phyloP scores from a whole-genome alignment of 2,113 vertebrate genomes.

The Trochalopteron elliotii region DNA sequence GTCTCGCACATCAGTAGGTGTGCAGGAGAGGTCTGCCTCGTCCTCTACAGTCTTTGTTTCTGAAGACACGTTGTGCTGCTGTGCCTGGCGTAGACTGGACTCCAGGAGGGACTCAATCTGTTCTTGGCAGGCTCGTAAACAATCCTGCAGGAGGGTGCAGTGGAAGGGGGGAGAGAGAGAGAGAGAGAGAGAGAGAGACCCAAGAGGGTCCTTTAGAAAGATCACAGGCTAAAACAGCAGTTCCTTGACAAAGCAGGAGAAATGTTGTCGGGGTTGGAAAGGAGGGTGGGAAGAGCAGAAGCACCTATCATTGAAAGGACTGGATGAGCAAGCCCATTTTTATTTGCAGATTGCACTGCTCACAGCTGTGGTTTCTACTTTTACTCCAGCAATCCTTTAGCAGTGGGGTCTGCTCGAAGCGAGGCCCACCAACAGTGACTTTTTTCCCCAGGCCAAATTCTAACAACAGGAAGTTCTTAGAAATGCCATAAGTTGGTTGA shows the following conservation, averaged over 20 bases:
- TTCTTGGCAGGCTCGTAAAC: slow-evolving; percentile 96
- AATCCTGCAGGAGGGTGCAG: slow-evolving; percentile 80
- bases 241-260: background rate
- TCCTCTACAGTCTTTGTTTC: slow-evolving; percentile 90
- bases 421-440: background rate
- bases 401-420: background rate
- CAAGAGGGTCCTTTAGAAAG: slow-evolving; percentile 33
- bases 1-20: slow-evolving; percentile 94
- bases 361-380: background rate
- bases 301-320: rapidly evolving
- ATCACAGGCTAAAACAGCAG: background rate
- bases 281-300: background rate
- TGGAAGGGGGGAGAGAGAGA: background rate
- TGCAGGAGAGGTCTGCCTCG: slow-evolving; percentile 91
- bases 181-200: background rate
- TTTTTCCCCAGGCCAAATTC: background rate
- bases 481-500: background rate
- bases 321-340: background rate
- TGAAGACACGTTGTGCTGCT: slow-evolving; percentile 80
- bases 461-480: rapidly evolving
- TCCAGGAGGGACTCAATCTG: slow-evolving; percentile 97
- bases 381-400: background rate
- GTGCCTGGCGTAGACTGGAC: slow-evolving; percentile 93
- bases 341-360: background rate
- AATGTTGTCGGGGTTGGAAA: background rate